These are phyloP conservation scores for Rugalucina vietnamica DNA, from an alignment of 2,888 invertebrate species.

Conservation along the genomic window DNA sequence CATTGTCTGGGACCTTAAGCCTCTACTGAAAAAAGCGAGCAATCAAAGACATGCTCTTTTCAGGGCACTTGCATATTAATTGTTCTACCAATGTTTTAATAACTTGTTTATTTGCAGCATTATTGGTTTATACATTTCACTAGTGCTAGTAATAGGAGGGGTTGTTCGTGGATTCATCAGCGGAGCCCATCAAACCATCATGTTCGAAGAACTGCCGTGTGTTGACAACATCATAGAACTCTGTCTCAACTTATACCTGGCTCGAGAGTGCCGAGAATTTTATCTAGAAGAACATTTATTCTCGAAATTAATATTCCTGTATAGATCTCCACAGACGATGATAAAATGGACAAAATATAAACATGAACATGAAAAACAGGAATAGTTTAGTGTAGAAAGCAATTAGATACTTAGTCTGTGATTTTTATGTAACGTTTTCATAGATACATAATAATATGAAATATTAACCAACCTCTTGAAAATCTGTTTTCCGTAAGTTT, in stretches of 20 bases:
- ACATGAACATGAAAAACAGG: too few species aligned
- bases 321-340: conserved; percentile 97
- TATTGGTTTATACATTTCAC: conserved; percentile 97
- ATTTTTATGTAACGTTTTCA: too few species aligned
- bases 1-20: too few species aligned
- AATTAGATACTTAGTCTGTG: too few species aligned
- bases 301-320: conserved; percentile 98
- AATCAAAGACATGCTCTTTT: too few species aligned
- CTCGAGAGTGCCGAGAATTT: conserved; percentile 96
- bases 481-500: too few species aligned
- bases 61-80: too few species aligned
- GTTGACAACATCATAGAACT: conserved; percentile 86
- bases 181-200: conserved; percentile 92
- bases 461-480: too few species aligned
- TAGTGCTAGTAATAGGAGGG: conserved; percentile 96
- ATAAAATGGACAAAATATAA: conserved; percentile 87
- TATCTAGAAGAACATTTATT: conserved; percentile 98
- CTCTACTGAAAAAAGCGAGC: too few species aligned
- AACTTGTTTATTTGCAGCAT: conserved; percentile 94
- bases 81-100: too few species aligned
- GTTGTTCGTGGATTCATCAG: conserved; percentile 94
- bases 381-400: not conserved
- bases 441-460: too few species aligned
- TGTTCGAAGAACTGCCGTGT: conserved; percentile 87
- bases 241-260: conserved; percentile 87